Conservation (phyloP, 2,113 vertebrate genomes). For the Macquaria australasica region DNA sequence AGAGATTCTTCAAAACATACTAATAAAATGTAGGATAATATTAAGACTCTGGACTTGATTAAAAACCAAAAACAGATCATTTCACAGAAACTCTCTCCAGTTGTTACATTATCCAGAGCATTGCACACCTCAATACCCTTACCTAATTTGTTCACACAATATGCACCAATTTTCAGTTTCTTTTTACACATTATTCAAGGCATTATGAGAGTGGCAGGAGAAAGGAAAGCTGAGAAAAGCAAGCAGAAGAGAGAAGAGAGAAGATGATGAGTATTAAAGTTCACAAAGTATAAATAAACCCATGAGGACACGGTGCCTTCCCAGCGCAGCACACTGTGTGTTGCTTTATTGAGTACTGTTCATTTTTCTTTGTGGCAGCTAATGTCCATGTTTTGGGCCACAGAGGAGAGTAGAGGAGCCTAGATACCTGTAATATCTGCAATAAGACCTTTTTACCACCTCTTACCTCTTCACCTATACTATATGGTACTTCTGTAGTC, state of each 20-base stretch:
- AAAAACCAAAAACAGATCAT: background rate
- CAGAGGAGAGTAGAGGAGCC: slow-evolving; percentile 60
- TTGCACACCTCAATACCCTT: background rate
- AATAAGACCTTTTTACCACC: slow-evolving; percentile 77
- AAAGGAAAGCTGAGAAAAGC: slow-evolving; percentile 16
- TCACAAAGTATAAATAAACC: slow-evolving; percentile 43
- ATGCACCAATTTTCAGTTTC: slow-evolving; percentile 7
- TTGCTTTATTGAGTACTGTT: slow-evolving; percentile 48
- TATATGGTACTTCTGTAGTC: slow-evolving; percentile 61
- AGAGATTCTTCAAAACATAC: background rate
- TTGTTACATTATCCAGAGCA: background rate
- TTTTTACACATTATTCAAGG: slow-evolving; percentile 9
- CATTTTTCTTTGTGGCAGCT: slow-evolving; percentile 57
- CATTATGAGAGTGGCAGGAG: background rate
- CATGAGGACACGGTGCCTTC: background rate
- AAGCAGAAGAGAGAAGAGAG: background rate
- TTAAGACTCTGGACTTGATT: background rate
- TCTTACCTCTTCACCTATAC: slow-evolving; percentile 73
- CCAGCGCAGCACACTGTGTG: background rate
- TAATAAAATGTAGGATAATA: background rate
- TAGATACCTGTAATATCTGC: slow-evolving; percentile 68
- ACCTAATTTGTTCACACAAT: background rate
- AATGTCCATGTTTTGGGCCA: slow-evolving; percentile 67
- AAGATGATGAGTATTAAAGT: slow-evolving; percentile 49
- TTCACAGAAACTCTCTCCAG: background rate